phyloP scores from a whole-genome alignment of 1,140 invertebrate species.

The Drosophila novamexicana region DNA sequence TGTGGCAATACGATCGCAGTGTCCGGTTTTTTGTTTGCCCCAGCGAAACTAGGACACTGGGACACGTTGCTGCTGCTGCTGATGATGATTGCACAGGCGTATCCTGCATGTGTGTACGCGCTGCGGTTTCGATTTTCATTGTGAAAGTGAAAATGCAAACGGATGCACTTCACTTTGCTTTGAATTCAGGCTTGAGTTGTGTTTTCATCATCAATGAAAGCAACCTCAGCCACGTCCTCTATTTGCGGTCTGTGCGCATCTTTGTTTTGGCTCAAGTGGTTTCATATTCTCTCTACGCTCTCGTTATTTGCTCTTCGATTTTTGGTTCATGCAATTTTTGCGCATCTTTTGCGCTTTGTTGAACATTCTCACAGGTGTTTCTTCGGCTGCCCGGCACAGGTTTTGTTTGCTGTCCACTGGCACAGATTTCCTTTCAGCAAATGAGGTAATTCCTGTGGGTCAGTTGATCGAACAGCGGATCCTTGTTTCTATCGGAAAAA shows the following conservation, averaged over 20 bases:
- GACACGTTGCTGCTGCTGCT: constrained; percentile 36
- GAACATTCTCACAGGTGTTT: constrained; percentile 78
- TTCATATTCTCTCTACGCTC: constrained; percentile 43
- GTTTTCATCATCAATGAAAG: constrained; percentile 27
- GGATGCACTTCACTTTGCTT: constrained; percentile 67
- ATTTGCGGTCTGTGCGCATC: constrained; percentile 48
- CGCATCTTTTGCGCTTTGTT: constrained; percentile 71
- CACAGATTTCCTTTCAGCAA: constrained; percentile 54
- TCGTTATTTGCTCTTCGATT: constrained; percentile 43
- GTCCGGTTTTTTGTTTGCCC: constrained; percentile 72
- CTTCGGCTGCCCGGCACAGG: constrained; percentile 4
- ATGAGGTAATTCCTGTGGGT: neutral
- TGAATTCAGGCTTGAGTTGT: constrained; percentile 12
- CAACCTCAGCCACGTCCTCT: constrained; percentile 34
- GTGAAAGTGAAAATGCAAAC: constrained; percentile 80
- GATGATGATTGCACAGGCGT: constrained; percentile 54
- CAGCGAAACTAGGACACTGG: constrained; percentile 61
- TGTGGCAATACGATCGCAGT: constrained; percentile 72
- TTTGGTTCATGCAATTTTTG: constrained; percentile 75
- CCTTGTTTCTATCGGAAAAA: neutral
- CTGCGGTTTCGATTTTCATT: constrained; percentile 77
- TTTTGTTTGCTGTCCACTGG: constrained; percentile 69
- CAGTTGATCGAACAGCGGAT: neutral
- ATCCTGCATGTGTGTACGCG: constrained; percentile 64
- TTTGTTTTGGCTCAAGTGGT: constrained; percentile 71